phyloP scores from a whole-genome alignment of 2,113 vertebrate species.

The Stegastes partitus region DNA sequence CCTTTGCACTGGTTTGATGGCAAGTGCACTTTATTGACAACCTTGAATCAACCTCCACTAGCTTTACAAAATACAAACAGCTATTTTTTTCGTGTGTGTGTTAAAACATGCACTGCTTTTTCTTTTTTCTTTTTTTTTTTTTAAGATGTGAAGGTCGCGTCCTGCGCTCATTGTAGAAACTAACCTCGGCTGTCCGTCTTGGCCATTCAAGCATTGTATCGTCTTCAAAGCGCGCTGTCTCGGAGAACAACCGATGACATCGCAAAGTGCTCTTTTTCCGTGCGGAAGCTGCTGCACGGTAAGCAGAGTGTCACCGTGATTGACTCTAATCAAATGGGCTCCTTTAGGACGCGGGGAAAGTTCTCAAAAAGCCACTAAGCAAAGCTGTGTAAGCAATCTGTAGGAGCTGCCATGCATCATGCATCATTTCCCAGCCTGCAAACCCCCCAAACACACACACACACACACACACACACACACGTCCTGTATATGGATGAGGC shows the following conservation, averaged over 20 bases:
- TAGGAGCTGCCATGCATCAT: slow-evolving; percentile 57
- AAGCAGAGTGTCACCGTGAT: slow-evolving; percentile 75
- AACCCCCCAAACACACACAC: neutral
- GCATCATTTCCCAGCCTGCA: slow-evolving; percentile 50
- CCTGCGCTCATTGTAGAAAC: slow-evolving; percentile 7
- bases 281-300: slow-evolving; percentile 49
- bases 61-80: slow-evolving; percentile 45
- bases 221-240: slow-evolving; percentile 52
- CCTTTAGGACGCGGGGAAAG: slow-evolving; percentile 49
- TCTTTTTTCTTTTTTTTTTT: neutral
- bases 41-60: slow-evolving; percentile 60
- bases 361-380: slow-evolving; percentile 53
- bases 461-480: neutral
- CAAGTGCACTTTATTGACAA: slow-evolving; percentile 74
- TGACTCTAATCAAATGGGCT: slow-evolving; percentile 76
- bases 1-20: slow-evolving; percentile 66
- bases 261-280: slow-evolving; percentile 56
- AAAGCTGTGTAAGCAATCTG: slow-evolving; percentile 69
- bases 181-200: slow-evolving; percentile 43
- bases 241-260: slow-evolving; percentile 49
- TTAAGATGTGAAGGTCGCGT: slow-evolving; percentile 25
- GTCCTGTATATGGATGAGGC: slow-evolving; percentile 45
- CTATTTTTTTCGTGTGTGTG: slow-evolving; percentile 1
- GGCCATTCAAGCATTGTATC: slow-evolving; percentile 27
- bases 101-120: slow-evolving; percentile 9